Percentiles rank a stretch among this genome's conserved stretches.
Conservation (phyloP, 2,888 invertebrate genomes). For the Ariolimax columbianus region DNA sequence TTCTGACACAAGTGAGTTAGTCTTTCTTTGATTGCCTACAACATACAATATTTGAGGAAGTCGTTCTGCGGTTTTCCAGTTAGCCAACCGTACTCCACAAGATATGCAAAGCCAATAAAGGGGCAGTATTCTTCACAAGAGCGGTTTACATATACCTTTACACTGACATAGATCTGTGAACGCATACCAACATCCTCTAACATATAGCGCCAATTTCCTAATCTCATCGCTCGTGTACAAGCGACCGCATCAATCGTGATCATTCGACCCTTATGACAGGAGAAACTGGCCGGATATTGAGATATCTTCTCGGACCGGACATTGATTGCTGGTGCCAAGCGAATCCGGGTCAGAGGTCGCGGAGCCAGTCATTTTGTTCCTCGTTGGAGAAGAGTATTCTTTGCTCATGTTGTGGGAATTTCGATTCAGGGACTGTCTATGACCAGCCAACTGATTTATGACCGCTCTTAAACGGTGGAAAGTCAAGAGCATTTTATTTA, state of each 20-base stretch:
- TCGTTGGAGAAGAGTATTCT: slow-evolving; percentile 40
- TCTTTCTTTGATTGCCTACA: too few species aligned
- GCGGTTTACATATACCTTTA: too few species aligned
- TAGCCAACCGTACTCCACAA: too few species aligned
- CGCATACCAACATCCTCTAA: neutral
- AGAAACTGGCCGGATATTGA: slow-evolving; percentile 46
- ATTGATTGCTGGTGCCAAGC: slow-evolving; percentile 51
- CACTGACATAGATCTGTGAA: neutral
- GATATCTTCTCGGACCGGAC: slow-evolving; percentile 46
- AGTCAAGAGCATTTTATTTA: slow-evolving; percentile 7
- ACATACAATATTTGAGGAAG: too few species aligned
- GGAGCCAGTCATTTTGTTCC: slow-evolving; percentile 42
- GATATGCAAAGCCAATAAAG: too few species aligned
- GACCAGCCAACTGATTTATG: slow-evolving; percentile 7
- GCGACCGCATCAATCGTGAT: slow-evolving; percentile 30
- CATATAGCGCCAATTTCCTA: neutral
- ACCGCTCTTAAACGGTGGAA: neutral
- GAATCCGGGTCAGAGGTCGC: slow-evolving; percentile 43
- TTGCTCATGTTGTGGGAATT: neutral
- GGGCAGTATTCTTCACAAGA: too few species aligned
- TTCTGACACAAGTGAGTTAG: too few species aligned
- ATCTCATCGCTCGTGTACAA: neutral
- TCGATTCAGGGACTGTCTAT: neutral
- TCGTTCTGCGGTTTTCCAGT: too few species aligned
- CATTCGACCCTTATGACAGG: slow-evolving; percentile 43